These are phyloP conservation scores for Hippocampus zosterae DNA, from an alignment of 2,113 vertebrate genomes.

Conservation along the genomic window DNA sequence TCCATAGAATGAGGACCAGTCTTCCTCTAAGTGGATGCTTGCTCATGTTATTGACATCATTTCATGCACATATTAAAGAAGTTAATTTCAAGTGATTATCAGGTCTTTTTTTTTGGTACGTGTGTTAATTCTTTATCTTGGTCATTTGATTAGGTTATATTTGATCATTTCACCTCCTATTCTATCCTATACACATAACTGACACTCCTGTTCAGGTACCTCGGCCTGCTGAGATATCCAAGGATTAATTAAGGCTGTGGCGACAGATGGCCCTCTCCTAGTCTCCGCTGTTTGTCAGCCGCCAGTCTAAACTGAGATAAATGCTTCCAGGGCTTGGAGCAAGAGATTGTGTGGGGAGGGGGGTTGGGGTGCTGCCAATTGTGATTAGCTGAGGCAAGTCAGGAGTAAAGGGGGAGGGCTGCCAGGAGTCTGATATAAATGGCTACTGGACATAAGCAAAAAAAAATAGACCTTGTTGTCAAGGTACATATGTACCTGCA, in stretches of 20 bases:
- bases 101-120: not conserved
- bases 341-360: constrained; percentile 22
- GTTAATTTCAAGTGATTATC: not conserved
- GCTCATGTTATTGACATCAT: not conserved
- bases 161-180: not conserved
- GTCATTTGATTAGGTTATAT: not conserved
- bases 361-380: constrained; percentile 38
- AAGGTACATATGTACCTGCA: not conserved
- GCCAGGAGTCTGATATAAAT: constrained; percentile 19
- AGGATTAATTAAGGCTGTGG: constrained; percentile 61
- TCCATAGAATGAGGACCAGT: not conserved
- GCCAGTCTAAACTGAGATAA: constrained; percentile 61
- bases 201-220: constrained; percentile 12
- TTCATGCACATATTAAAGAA: not conserved
- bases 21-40: not conserved
- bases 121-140: not conserved
- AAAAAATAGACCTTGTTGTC: constrained; percentile 1
- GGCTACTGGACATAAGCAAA: constrained; percentile 11
- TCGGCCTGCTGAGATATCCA: constrained; percentile 32
- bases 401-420: constrained; percentile 19
- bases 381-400: constrained; percentile 51
- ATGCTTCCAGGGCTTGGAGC: constrained; percentile 33
- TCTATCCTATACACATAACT: constrained; percentile 7
- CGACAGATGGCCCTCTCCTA: constrained; percentile 68
- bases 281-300: constrained; percentile 55